Conservation (phyloP, 1,140 invertebrate species). For the Orius insidiosus region DNA sequence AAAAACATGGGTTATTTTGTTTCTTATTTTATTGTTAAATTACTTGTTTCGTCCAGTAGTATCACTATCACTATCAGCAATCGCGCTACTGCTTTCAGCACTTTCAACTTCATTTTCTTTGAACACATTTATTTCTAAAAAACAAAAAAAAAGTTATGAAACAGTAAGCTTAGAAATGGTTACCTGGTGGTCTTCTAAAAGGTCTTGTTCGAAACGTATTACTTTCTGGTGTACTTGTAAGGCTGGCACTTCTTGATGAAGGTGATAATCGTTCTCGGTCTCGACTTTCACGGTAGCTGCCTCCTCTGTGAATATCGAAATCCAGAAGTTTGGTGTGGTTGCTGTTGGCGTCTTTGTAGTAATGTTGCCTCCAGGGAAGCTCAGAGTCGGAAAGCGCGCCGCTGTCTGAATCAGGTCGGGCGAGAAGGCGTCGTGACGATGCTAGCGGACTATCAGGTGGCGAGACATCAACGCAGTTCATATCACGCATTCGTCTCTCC, state of each 20-base stretch:
- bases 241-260: slow-evolving; percentile 9
- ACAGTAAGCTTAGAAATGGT: background rate
- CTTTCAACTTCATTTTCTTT: slow-evolving; percentile 19
- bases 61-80: slow-evolving; percentile 19
- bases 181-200: slow-evolving; percentile 14
- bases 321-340: slow-evolving; percentile 40
- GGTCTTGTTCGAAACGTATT: slow-evolving; percentile 6
- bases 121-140: slow-evolving; percentile 13
- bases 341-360: slow-evolving; percentile 56
- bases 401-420: slow-evolving; percentile 26
- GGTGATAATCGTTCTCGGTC: slow-evolving; percentile 11
- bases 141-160: background rate
- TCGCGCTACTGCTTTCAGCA: slow-evolving; percentile 16
- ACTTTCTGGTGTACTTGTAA: slow-evolving; percentile 12
- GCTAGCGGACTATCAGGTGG: slow-evolving; percentile 30
- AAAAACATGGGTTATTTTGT: too few species aligned
- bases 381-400: slow-evolving; percentile 61
- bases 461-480: slow-evolving; percentile 59
- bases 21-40: too few species aligned
- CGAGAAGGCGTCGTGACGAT: slow-evolving; percentile 38
- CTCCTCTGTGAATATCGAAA: slow-evolving; percentile 7
- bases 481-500: slow-evolving; percentile 51
- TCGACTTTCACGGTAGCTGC: slow-evolving; percentile 3
- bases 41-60: slow-evolving; percentile 17
- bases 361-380: slow-evolving; percentile 44